Conservation (phyloP, 2,113 vertebrate genomes). For the Egretta garzetta region DNA sequence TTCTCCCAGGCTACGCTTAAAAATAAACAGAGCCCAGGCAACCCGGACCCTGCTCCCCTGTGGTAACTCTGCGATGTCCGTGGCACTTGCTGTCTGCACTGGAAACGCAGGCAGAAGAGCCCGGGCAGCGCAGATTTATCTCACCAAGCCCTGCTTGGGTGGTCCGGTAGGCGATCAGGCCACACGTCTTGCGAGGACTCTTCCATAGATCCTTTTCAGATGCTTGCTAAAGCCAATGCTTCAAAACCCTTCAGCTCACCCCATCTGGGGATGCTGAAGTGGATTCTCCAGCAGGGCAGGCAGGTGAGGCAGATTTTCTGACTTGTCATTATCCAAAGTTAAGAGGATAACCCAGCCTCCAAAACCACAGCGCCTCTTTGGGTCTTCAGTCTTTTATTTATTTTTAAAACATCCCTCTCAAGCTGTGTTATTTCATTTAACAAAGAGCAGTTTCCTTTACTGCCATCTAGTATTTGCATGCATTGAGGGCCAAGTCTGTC, state of each 20-base stretch:
- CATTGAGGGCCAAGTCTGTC: background rate
- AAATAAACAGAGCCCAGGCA: constrained; percentile 31
- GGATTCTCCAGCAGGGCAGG: background rate
- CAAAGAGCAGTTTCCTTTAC: background rate
- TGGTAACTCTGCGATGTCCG: rapidly evolving
- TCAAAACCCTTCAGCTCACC: background rate
- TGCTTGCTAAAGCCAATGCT: background rate
- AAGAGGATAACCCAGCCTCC: background rate
- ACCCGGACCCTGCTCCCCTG: background rate
- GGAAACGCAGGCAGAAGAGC: background rate
- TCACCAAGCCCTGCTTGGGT: background rate
- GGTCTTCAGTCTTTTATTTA: background rate
- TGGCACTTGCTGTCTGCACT: background rate
- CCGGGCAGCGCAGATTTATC: background rate
- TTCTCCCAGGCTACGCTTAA: background rate
- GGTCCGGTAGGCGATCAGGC: background rate
- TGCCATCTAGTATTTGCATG: background rate
- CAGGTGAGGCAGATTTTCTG: background rate
- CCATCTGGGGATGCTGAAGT: background rate
- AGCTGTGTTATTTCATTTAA: background rate
- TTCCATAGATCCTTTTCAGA: background rate
- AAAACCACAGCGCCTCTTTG: background rate
- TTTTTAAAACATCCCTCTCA: constrained; percentile 16
- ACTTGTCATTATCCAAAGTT: background rate
- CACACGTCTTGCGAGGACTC: background rate